Evolutionary conservation across 2,888 invertebrate species (phyloP), one percentile per base, ranked within the genome.

Genomic region (Mythimna ferrago): DNA sequence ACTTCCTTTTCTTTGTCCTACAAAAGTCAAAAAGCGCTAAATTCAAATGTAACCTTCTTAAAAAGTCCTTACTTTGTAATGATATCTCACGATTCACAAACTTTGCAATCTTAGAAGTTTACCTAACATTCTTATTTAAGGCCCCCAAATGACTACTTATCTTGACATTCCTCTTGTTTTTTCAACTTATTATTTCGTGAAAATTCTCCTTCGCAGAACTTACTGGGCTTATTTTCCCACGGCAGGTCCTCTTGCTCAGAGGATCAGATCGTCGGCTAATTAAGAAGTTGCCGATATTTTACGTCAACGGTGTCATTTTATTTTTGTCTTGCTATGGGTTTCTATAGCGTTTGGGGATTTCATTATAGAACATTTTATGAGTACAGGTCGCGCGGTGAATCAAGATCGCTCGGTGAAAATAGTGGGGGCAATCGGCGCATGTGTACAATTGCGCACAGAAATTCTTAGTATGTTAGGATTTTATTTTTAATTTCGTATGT

Each of bases 61-160:
- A 79, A 51, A 67, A 71, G 57, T 54, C 53, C 35, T 66, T 75
- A 38, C 81, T 48, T 71, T 54, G 48, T 56, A 71, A 79, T 67
- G 10, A 71, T 68, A 68, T 66, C 61, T 65, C 54, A 60, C 65
- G 54, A 67, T 61, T 61, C 48, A 67, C 66, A 81, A 70, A 71
- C 56, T 76, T 66, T 48, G 38, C 26, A 61, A 48, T 67, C 62
- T 67, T 21, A 38, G 64, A 79, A 81, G 71, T 81, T 73, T 54
- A 58, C 32, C 7, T 60, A 63, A 69, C 48, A 63, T 71, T 79
- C 69, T 62, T 65, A 65, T 66, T 74, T 65, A 72, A 82, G 51
- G n/a, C 61, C 53, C 73, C 67, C 32, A 65, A 73, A 68, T 62
- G 83, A 67, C 71, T 63, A 68, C 60, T 79, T 83, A 81, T 83